Evolutionary conservation across 2,888 invertebrate genomes (phyloP), one percentile per base, ranked within the genome.

Genomic region (Dione juno): DNA sequence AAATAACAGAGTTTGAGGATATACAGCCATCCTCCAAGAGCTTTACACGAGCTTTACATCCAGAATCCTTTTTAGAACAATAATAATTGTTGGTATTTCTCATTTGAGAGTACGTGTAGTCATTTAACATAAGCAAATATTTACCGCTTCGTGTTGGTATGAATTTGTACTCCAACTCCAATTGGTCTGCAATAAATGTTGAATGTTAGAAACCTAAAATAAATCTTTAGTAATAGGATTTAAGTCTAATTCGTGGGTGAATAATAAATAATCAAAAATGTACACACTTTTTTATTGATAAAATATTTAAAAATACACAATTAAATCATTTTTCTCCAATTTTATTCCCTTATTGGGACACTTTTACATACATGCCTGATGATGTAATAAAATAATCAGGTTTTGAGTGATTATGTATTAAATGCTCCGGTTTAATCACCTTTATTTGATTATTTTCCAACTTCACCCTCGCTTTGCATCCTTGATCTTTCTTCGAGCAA

Each of bases 21-120:
- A 74, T 68, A 14, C 53, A 54, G 9, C 67, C 77, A 66, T 40
- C 81, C 5, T 59, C 45, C 6, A 57, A 48, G 53, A 81, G 35
- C 79, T 72, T 72, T 40, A 76, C 66, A 3, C 71, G 74, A 0
- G 81, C 84, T 69, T 76, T 82, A 66, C 85, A 86, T 0, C 82
- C 82, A 0, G 72, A 61, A 58, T 77, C 72, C 45, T 75, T 76
- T 53, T 77, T 78, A 0, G 78, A 78, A 40, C 78, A 77, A 53
- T 77, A 78, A 58, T 70, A 78, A 63, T 77, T 76, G 35, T 74
- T 70, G 13, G 73, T 75, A 1, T 73, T 16, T 16, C 76, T 77
- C 59, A 73, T 74, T 67, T 79, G 80, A 0, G 77, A 75, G 54
- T 79, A 86, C 0, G 86, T 84, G 21, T 78, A 83, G 3, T 80